Evolutionary conservation across 2,888 invertebrate species (phyloP), one percentile per base, ranked within the genome.

Genomic region (Drosophila multiciliata): DNA sequence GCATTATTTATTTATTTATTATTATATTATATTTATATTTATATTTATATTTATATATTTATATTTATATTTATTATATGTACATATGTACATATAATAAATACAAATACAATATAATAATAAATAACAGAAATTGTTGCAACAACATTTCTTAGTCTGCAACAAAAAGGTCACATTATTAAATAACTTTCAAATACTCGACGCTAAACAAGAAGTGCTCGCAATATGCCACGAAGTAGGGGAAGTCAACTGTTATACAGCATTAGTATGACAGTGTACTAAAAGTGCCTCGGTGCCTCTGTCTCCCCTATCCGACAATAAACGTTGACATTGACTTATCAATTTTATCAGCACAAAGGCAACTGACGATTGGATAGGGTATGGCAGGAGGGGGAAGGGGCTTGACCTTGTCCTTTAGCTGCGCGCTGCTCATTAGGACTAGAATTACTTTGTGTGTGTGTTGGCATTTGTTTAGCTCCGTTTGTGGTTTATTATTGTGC

Each of bases 341-440:
- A 88, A 53, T 76, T 73, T 82, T 83, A 81, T 81, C 81, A 78
- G 42, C 53, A 59, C 73, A 55, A 58, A 64, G 49, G 60, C 35
- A 20, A n/a, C 15, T n/a, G 35, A 15, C 36, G 12, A 2, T 17
- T 3, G 23, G 7, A 3, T 1, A 11, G 0, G 2, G 8, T 9
- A 4, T n/a, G 40, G 3, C 15, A 9, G 8, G 38, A 52, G 36
- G 1, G 40, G 48, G 55, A 36, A 42, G 33, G 35, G 23, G 69
- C 63, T 73, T 88, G 85, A 86, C 88, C 86, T 88, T 88, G 87
- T 71, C 75, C 72, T 62, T 66, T 66, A 72, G 82, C 65, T 65
- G 66, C 55, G 61, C 66, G 75, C 62, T 87, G 88, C 83, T 84
- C 84, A 87, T 84, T 85, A 87, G 78, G 72, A 73, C 73, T 66